These are phyloP conservation scores for Lycocorax pyrrhopterus DNA, from an alignment of 2,113 vertebrate species.

Conservation along the genomic window DNA sequence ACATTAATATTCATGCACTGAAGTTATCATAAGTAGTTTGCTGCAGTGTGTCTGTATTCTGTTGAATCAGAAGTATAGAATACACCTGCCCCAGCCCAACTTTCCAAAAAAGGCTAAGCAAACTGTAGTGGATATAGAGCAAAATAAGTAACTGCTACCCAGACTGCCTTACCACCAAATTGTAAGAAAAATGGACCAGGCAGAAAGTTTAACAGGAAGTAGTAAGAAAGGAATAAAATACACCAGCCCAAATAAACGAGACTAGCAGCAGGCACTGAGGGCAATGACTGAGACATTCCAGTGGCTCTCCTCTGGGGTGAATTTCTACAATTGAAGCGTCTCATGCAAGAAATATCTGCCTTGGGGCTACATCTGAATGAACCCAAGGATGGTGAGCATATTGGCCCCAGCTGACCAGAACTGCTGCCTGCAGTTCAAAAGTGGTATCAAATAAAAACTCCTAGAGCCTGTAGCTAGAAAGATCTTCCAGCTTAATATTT, in stretches of 20 bases:
- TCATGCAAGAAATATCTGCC: background rate
- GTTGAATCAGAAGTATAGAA: background rate
- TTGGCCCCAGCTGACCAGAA: background rate
- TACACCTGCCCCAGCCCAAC: background rate
- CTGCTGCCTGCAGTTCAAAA: constrained; percentile 2
- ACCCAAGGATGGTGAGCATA: background rate
- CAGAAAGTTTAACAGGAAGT: background rate
- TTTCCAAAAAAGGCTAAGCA: background rate
- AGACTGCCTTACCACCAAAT: background rate
- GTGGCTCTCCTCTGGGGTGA: background rate
- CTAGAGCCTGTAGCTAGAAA: background rate
- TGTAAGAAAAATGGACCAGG: background rate
- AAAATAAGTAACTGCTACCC: background rate
- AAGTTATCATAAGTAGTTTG: background rate
- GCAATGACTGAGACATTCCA: background rate
- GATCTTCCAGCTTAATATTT: background rate
- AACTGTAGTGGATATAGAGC: background rate
- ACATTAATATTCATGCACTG: background rate
- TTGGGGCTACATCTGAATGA: background rate
- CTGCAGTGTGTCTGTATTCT: background rate
- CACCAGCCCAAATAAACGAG: constrained; percentile 6
- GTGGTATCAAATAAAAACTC: background rate
- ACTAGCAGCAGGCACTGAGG: background rate
- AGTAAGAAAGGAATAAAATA: background rate
- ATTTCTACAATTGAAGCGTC: background rate